These are phyloP conservation scores for Dolomedes plantarius DNA, from an alignment of 2,888 invertebrate species.

Conservation along the genomic window DNA sequence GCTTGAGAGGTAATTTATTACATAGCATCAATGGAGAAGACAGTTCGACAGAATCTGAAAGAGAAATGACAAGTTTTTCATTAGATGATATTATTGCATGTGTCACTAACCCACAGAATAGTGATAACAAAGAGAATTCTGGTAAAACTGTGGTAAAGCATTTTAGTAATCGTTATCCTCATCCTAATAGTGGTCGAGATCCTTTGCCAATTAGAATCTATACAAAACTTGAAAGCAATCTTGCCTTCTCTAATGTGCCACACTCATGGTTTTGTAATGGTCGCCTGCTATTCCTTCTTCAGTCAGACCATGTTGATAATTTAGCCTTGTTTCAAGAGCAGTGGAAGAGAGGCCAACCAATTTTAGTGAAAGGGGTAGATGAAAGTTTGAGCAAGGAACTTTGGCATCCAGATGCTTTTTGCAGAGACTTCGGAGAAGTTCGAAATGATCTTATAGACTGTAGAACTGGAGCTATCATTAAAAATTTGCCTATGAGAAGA, in stretches of 20 bases:
- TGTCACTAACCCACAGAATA: slow-evolving; percentile 82
- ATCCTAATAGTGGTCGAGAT: slow-evolving; percentile 81
- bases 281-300: slow-evolving; percentile 88
- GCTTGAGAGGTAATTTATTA: slow-evolving; percentile 10
- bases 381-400: slow-evolving; percentile 85
- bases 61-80: slow-evolving; percentile 77
- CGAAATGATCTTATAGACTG: slow-evolving; percentile 96
- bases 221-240: slow-evolving; percentile 87
- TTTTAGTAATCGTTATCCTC: slow-evolving; percentile 82
- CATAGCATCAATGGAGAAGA: neutral
- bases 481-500: slow-evolving; percentile 91
- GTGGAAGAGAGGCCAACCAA: slow-evolving; percentile 94
- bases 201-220: slow-evolving; percentile 85
- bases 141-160: slow-evolving; percentile 81
- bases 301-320: slow-evolving; percentile 86
- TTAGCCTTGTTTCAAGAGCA: slow-evolving; percentile 83
- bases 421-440: slow-evolving; percentile 91
- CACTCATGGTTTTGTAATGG: slow-evolving; percentile 97
- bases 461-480: slow-evolving; percentile 90
- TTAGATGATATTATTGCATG: slow-evolving; percentile 87
- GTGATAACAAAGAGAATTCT: slow-evolving; percentile 79
- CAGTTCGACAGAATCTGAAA: neutral
- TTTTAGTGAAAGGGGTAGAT: slow-evolving; percentile 92
- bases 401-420: slow-evolving; percentile 94
- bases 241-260: slow-evolving; percentile 89